phyloP scores from a whole-genome alignment of 2,888 invertebrate species.

The Deroplatys truncata region DNA sequence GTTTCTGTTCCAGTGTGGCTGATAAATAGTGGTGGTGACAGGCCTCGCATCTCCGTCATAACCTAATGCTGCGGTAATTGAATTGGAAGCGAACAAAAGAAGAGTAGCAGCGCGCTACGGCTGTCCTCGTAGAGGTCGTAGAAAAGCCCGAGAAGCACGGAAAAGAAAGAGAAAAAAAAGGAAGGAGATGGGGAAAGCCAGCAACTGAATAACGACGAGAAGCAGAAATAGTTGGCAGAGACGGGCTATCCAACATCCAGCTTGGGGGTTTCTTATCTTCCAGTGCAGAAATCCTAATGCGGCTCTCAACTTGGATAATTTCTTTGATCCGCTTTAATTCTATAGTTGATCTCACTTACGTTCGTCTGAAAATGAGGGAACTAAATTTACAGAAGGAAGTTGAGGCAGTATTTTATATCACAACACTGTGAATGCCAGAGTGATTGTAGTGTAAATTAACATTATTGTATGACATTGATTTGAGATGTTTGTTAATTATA shows the following conservation, averaged over 20 bases:
- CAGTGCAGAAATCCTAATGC: neutral
- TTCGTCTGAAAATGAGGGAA: too few relatives aligned
- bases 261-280: neutral
- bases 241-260: neutral
- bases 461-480: too few relatives aligned
- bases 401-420: too few relatives aligned
- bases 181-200: neutral
- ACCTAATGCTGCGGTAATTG: conserved; percentile 27
- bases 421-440: too few relatives aligned
- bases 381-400: too few relatives aligned
- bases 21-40: conserved; percentile 27
- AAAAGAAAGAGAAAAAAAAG: neutral
- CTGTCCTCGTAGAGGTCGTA: neutral
- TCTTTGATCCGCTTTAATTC: too few relatives aligned
- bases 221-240: neutral
- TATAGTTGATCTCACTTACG: too few relatives aligned
- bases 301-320: neutral
- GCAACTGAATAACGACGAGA: neutral
- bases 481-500: too few relatives aligned
- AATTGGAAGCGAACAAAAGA: conserved; percentile 24
- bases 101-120: neutral
- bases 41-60: conserved; percentile 17
- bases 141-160: neutral
- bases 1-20: neutral
- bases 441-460: too few relatives aligned